phyloP scores from a whole-genome alignment of 2,888 invertebrate species.

The Anthoptus insignis region DNA sequence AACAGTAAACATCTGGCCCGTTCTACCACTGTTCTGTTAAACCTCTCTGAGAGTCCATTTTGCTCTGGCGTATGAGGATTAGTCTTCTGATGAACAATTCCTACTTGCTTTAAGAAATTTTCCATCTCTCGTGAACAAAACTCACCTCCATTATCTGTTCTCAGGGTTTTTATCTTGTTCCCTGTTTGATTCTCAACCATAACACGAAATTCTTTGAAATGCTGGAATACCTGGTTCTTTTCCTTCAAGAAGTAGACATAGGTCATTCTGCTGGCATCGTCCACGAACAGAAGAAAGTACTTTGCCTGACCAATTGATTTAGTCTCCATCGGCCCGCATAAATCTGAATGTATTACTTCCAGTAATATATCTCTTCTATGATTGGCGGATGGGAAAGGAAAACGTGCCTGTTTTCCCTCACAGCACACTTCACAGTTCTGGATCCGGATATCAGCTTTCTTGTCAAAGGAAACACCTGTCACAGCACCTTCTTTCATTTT shows the following conservation, averaged over 20 bases:
- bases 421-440: background rate
- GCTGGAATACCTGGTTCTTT: slow-evolving; percentile 21
- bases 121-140: slow-evolving; percentile 15
- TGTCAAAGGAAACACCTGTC: background rate
- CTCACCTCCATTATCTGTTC: slow-evolving; percentile 44
- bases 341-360: background rate
- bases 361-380: background rate
- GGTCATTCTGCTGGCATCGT: background rate
- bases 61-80: background rate
- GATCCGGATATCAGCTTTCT: background rate
- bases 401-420: background rate
- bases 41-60: background rate
- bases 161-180: slow-evolving; percentile 38
- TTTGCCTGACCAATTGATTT: background rate
- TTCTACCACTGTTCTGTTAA: background rate
- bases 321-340: background rate
- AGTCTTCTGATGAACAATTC: background rate
- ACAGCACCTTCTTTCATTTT: too few species aligned
- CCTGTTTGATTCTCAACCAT: slow-evolving; percentile 36
- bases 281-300: background rate
- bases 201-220: slow-evolving; percentile 32
- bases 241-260: too few species aligned
- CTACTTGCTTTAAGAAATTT: slow-evolving; percentile 1
- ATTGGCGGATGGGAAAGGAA: background rate
- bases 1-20: slow-evolving; percentile 20